phyloP scores from a whole-genome alignment of 2,797 vertebrate genomes.

The Merluccius polli region DNA sequence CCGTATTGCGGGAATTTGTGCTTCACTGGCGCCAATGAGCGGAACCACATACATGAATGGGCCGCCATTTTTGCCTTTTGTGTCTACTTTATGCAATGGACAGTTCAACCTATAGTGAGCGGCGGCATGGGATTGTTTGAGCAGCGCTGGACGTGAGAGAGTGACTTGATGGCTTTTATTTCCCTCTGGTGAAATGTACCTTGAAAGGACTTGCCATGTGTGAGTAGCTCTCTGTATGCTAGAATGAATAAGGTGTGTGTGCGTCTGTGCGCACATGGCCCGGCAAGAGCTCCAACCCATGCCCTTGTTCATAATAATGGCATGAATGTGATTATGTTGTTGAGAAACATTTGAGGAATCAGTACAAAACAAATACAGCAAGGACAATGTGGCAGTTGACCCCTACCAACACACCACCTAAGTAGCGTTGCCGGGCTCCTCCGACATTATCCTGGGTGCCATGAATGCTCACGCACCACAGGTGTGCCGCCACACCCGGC shows the following conservation, averaged over 20 bases:
- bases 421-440: too few species aligned
- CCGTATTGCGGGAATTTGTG: too few species aligned
- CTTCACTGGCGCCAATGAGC: too few species aligned
- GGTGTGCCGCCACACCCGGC: too few species aligned
- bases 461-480: too few species aligned
- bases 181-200: constrained; percentile 18
- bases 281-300: background rate
- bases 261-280: background rate
- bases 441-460: too few species aligned
- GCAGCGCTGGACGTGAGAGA: constrained; percentile 31
- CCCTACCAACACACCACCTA: too few species aligned
- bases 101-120: constrained; percentile 11
- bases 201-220: constrained; percentile 16
- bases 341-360: background rate
- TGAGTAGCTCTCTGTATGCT: background rate
- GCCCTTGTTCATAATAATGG: background rate
- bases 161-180: constrained; percentile 29
- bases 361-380: too few species aligned
- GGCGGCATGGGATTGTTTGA: constrained; percentile 32
- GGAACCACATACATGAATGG: too few species aligned
- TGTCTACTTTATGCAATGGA: too few species aligned
- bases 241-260: constrained; percentile 10
- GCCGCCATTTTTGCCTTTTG: too few species aligned
- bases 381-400: too few species aligned
- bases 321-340: background rate